phyloP scores from a whole-genome alignment of 2,888 invertebrate species.

The Plagiodera versicolora region DNA sequence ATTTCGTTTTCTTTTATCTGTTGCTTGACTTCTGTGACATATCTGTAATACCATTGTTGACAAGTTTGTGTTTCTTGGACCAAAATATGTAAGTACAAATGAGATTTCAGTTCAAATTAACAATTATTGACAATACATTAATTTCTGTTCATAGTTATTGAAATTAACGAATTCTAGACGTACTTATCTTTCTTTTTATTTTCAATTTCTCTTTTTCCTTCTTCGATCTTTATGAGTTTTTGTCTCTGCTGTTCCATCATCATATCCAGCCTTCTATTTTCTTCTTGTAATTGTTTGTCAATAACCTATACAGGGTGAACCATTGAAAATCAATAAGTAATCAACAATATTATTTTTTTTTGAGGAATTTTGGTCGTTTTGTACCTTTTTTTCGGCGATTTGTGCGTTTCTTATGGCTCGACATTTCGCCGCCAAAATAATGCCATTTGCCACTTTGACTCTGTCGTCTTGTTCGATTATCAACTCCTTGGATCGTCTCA shows the following conservation, averaged over 20 bases:
- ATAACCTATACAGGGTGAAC: conserved; percentile 55
- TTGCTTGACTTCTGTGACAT: conserved; percentile 48
- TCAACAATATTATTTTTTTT: not conserved
- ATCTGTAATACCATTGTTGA: conserved; percentile 28
- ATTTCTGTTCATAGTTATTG: too few species aligned
- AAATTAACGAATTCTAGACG: not conserved
- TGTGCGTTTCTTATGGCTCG: conserved; percentile 84
- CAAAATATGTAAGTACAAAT: too few species aligned
- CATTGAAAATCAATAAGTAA: not conserved
- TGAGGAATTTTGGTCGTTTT: not conserved
- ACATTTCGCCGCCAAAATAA: conserved; percentile 82
- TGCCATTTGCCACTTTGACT: conserved; percentile 72
- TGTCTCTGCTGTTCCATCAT: conserved; percentile 73
- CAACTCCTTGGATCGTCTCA: conserved; percentile 59
- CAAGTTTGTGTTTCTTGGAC: too few species aligned
- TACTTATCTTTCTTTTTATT: conserved; percentile 26
- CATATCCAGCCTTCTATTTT: conserved; percentile 63
- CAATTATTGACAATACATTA: too few species aligned
- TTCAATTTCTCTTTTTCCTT: conserved; percentile 41
- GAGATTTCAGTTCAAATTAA: too few species aligned
- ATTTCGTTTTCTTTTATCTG: conserved; percentile 61
- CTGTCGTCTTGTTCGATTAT: conserved; percentile 64
- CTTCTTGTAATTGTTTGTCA: conserved; percentile 61
- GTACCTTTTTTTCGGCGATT: conserved; percentile 63
- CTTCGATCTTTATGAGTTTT: conserved; percentile 60